phyloP scores from a whole-genome alignment of 2,888 invertebrate genomes.

The Drosophila barbarae region DNA sequence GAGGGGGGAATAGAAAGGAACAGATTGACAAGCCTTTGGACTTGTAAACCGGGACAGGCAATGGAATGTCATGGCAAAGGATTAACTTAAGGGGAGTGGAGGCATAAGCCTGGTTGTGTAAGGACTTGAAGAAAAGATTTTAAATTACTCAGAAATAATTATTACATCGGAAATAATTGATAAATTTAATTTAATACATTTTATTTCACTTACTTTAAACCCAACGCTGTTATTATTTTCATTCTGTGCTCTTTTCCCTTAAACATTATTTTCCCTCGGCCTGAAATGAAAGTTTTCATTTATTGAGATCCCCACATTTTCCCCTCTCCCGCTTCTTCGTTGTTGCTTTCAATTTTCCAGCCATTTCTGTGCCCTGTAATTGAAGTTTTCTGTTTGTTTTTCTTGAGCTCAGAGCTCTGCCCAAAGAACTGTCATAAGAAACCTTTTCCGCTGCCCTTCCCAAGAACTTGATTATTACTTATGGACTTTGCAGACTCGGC shows the following conservation, averaged over 20 bases:
- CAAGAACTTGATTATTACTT: slow-evolving; percentile 45
- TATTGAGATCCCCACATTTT: slow-evolving; percentile 12
- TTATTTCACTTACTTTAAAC: not conserved
- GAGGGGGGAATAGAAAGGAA: not conserved
- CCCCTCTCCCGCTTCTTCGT: not conserved
- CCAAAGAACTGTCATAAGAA: slow-evolving; percentile 33
- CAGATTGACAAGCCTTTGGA: slow-evolving; percentile 32
- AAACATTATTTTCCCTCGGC: slow-evolving; percentile 4
- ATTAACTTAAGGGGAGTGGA: slow-evolving; percentile 2
- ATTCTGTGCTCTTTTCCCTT: not conserved
- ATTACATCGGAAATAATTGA: not conserved
- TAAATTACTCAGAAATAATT: slow-evolving; percentile 4
- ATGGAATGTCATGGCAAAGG: slow-evolving; percentile 18
- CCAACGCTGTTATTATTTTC: not conserved
- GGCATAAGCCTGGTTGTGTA: slow-evolving; percentile 1
- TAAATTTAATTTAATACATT: not conserved
- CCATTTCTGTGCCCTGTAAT: slow-evolving; percentile 32
- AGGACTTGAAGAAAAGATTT: slow-evolving; percentile 1
- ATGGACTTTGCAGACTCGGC: slow-evolving; percentile 34
- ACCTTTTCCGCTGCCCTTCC: slow-evolving; percentile 32
- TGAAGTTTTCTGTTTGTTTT: slow-evolving; percentile 44
- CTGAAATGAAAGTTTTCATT: slow-evolving; percentile 31
- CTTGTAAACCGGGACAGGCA: slow-evolving; percentile 5
- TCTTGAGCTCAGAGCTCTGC: slow-evolving; percentile 9
- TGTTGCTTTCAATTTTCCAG: slow-evolving; percentile 21